Evolutionary conservation across 2,888 invertebrate genomes (phyloP).

Genomic region (Clunio marinus): DNA sequence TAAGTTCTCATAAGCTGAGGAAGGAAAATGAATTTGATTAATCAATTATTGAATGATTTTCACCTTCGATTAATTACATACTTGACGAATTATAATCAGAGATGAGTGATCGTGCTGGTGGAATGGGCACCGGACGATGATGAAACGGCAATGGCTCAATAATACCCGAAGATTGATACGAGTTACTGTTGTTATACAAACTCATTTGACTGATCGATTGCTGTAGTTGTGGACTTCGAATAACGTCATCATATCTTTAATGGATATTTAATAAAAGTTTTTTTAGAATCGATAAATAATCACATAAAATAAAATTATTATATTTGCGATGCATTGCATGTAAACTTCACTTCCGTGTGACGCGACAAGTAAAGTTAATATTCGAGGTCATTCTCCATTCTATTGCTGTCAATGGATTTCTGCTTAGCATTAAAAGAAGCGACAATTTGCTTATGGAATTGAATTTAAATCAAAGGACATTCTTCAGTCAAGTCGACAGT

Average conservation of each 20-base stretch:
- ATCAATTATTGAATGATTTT: not conserved
- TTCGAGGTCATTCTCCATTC: not conserved
- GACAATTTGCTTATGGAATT: too few species aligned
- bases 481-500: not conserved
- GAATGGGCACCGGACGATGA: slow-evolving; percentile 8
- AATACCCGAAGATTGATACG: slow-evolving; percentile 21
- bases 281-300: slow-evolving; percentile 17
- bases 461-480: not conserved
- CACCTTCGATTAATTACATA: not conserved
- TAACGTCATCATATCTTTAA: slow-evolving; percentile 30
- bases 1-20: slow-evolving; percentile 35
- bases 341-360: slow-evolving; percentile 30
- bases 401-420: not conserved
- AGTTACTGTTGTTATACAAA: slow-evolving; percentile 33
- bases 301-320: slow-evolving; percentile 33
- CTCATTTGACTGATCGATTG: slow-evolving; percentile 35
- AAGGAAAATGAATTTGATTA: slow-evolving; percentile 2
- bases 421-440: not conserved
- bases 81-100: slow-evolving; percentile 25
- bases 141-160: slow-evolving; percentile 37
- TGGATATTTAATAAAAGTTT: not conserved
- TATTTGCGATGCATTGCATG: slow-evolving; percentile 25
- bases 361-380: slow-evolving; percentile 3
- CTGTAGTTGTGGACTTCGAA: slow-evolving; percentile 16
- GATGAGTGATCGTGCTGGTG: slow-evolving; percentile 14